A percentile compares a stretch with the other conserved stretches of the same genome.
phyloP scores from a whole-genome alignment of 2,888 invertebrate genomes.

The Agapostemon virescens region DNA sequence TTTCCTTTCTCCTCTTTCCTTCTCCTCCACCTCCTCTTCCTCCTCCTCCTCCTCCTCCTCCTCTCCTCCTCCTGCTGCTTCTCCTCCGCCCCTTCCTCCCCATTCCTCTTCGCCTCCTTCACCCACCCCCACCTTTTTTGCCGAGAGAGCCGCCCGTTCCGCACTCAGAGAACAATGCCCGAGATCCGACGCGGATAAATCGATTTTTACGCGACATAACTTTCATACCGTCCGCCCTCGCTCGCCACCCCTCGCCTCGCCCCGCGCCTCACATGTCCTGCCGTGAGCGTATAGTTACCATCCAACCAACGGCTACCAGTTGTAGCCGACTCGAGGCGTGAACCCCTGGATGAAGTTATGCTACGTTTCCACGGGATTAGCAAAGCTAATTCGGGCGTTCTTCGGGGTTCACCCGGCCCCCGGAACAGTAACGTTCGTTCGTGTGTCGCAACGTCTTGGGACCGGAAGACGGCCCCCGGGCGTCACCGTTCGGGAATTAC shows the following conservation, averaged over 20 bases:
- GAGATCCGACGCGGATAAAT: constrained; percentile 79
- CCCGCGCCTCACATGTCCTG: constrained; percentile 16
- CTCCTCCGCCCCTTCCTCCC: background rate
- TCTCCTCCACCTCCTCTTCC: background rate
- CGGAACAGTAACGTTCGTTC: background rate
- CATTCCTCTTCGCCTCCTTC: background rate
- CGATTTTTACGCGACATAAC: constrained; percentile 77
- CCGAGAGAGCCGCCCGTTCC: constrained; percentile 25
- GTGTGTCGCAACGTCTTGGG: background rate
- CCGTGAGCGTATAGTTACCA: background rate
- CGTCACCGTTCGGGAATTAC: background rate
- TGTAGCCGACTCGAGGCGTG: constrained; percentile 54
- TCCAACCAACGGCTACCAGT: constrained; percentile 28
- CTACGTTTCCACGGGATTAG: constrained; percentile 75
- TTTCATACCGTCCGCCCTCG: constrained; percentile 62
- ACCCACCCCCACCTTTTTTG: constrained; percentile 7
- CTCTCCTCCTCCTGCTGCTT: constrained; percentile 14
- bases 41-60: background rate
- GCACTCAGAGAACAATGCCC: constrained; percentile 75
- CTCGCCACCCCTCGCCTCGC: constrained; percentile 1
- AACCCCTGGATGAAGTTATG: constrained; percentile 69
- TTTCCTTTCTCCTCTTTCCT: constrained; percentile 48
- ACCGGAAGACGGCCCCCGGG: constrained; percentile 6
- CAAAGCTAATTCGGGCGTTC: constrained; percentile 74
- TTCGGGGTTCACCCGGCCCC: constrained; percentile 28